Base-by-base conservation (phyloP, 1,140 invertebrate species). In the Geopemphigus sp. region DNA sequence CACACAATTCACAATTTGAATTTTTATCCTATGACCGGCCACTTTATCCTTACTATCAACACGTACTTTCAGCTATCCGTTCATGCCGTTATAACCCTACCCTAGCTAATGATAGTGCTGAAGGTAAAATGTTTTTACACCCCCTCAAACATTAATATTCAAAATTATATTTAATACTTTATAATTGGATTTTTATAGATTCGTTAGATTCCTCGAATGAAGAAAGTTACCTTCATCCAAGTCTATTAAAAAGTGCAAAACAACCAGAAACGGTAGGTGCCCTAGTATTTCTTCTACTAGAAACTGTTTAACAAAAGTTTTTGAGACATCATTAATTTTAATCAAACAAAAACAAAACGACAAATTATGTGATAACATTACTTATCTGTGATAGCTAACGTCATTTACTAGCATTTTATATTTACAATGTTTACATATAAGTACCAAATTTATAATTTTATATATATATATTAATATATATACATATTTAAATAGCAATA, bases 31-130 rank as follows among this genome's bases (percentile, higher is more conserved):
- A 94, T 85, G 93, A 95, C 82, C 90, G 94, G 81, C 84, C 87
- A 0, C 86, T 99, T 22, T 91, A 98, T 87, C 90, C 91, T 1
- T 99, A 98, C 87, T 99, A 98, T 85, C 92, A 92, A 82, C 91
- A 92, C 84, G 84, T 99, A 1, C 87, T 95, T 24, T 87, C 88
- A 15, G 89, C 92, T 10, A 94, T 98, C 70, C 95, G 96, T 85
- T 88, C 88, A 82, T 93, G 93, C 54, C 91, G 91, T 83, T 97
- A 95, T 80, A 81, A 78, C 45, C 83, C 83, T 63, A 76, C 63
- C 61, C 72, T 24, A 63, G 81, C 45, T 66, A 81, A 74, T 74
- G 45, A 73, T 56, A 56, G 57, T 32, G 68, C 57, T 86, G 80
- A 84, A 86, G 80, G 81, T 82, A 80, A 81, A 32, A 4, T 39